Evolutionary conservation across 2,888 invertebrate genomes (phyloP).

Genomic region (Lithophane socia): DNA sequence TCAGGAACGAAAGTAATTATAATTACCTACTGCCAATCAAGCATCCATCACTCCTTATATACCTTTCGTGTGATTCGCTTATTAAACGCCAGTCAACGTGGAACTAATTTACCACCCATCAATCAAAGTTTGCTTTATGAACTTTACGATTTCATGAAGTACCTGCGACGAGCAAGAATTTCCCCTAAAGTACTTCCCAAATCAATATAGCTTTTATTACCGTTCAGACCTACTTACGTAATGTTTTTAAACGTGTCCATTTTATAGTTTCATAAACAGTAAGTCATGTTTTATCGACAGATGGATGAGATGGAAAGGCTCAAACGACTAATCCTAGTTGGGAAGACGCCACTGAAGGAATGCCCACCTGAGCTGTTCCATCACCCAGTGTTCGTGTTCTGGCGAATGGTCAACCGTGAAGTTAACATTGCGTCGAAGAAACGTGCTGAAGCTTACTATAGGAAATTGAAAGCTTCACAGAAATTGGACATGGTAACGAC

Average conservation of each 20-base stretch:
- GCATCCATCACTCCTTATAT: constrained; percentile 23
- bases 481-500: constrained; percentile 79
- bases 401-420: constrained; percentile 89
- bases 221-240: constrained; percentile 17
- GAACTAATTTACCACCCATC: constrained; percentile 66
- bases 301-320: constrained; percentile 92
- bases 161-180: constrained; percentile 21
- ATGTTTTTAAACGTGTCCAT: constrained; percentile 6
- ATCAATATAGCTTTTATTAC: constrained; percentile 36
- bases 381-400: constrained; percentile 93
- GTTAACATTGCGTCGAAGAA: constrained; percentile 86
- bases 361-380: constrained; percentile 92
- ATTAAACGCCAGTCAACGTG: constrained; percentile 60
- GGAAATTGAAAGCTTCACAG: constrained; percentile 84
- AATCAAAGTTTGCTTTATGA: constrained; percentile 63
- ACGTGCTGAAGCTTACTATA: constrained; percentile 85
- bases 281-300: constrained; percentile 75
- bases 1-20: constrained; percentile 6
- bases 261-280: constrained; percentile 37
- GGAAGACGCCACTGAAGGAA: constrained; percentile 92
- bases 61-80: constrained; percentile 55
- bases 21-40: constrained; percentile 36
- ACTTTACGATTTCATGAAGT: constrained; percentile 59
- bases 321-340: constrained; percentile 92
- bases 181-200: constrained; percentile 15